phyloP scores from a whole-genome alignment of 2,113 vertebrate genomes.

The Machaerirhynchus nigripectus region DNA sequence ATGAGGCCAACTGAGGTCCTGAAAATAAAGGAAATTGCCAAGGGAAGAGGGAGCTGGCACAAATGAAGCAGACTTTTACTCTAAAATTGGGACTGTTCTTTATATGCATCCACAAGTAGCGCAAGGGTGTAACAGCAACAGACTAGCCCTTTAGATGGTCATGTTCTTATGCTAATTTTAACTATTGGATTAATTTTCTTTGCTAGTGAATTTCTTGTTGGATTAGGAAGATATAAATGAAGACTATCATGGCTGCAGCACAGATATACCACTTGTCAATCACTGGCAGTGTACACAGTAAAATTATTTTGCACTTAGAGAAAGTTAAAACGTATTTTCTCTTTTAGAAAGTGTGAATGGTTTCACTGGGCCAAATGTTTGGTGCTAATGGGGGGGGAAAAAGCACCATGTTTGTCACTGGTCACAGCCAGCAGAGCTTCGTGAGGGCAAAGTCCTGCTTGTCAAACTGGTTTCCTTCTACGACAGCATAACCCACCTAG shows the following conservation, averaged over 20 bases:
- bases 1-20: neutral
- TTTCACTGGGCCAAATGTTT: neutral
- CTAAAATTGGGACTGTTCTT: neutral
- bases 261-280: neutral
- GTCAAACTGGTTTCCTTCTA: neutral
- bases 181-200: neutral
- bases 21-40: constrained; percentile 17
- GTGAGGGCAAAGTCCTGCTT: neutral
- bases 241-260: neutral
- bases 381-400: neutral
- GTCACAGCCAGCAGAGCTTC: neutral
- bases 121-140: neutral
- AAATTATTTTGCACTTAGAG: neutral
- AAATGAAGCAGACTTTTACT: neutral
- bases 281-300: neutral
- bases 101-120: neutral
- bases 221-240: neutral
- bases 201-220: neutral
- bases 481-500: accelerated
- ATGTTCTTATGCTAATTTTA: neutral
- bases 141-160: neutral
- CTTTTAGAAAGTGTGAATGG: neutral
- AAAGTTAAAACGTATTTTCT: neutral
- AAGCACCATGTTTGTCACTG: accelerated
- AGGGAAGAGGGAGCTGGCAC: neutral